phyloP scores from a whole-genome alignment of 2,113 vertebrate species.

The Lepisosteus osseus region DNA sequence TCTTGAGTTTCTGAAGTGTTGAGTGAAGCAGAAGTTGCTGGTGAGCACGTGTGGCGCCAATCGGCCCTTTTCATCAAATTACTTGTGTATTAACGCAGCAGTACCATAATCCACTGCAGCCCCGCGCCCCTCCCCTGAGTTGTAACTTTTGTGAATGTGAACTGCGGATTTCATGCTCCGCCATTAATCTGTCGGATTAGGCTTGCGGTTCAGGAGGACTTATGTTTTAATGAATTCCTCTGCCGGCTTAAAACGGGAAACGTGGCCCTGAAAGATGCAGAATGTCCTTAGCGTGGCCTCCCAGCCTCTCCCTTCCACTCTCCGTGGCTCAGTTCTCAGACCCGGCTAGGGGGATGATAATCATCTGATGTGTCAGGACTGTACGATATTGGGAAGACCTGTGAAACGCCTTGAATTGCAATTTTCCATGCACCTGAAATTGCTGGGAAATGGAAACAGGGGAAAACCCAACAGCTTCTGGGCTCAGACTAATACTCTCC shows the following conservation, averaged over 20 bases:
- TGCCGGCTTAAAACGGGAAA: constrained; percentile 40
- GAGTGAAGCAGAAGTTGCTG: constrained; percentile 42
- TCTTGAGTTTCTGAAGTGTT: constrained; percentile 24
- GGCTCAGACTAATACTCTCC: no score
- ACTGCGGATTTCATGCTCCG: constrained; percentile 73
- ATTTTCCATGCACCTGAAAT: no score
- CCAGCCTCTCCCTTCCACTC: constrained; percentile 26
- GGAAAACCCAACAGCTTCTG: no score
- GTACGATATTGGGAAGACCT: no score
- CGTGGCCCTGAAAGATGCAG: constrained; percentile 2
- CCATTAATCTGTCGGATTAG: constrained; percentile 79
- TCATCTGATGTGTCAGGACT: no score
- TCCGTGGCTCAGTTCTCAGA: constrained; percentile 34
- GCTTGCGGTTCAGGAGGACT: constrained; percentile 62
- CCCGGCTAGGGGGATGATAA: not conserved
- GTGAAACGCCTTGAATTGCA: no score
- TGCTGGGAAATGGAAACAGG: no score
- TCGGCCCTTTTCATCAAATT: constrained; percentile 75
- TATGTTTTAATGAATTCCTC: constrained; percentile 54
- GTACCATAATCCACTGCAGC: constrained; percentile 66
- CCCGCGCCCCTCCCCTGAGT: constrained; percentile 62
- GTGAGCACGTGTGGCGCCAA: constrained; percentile 68
- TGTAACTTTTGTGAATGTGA: constrained; percentile 74
- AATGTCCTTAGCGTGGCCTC: not conserved
- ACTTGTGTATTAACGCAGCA: constrained; percentile 66